These are phyloP conservation scores for Agapornis roseicollis DNA, from an alignment of 2,113 vertebrate genomes.

Conservation along the genomic window DNA sequence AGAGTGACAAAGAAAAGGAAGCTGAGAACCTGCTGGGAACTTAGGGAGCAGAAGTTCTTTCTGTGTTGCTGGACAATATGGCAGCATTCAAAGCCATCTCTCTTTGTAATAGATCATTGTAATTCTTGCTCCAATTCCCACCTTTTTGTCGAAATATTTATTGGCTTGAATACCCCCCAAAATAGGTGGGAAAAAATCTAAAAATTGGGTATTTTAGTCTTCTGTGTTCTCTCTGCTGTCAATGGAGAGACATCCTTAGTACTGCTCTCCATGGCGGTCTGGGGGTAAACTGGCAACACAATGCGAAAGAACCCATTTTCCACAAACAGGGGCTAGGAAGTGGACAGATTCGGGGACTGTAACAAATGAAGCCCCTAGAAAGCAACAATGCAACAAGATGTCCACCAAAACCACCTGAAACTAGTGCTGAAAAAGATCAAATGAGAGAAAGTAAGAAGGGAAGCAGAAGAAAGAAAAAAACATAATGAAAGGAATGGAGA, in stretches of 20 bases:
- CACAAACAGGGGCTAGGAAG: not conserved
- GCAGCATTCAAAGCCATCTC: not conserved
- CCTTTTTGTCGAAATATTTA: not conserved
- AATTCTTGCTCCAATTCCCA: not conserved
- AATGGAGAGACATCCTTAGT: not conserved
- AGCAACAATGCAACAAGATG: not conserved
- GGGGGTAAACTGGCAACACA: not conserved
- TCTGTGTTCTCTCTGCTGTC: not conserved
- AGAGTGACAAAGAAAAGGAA: not conserved
- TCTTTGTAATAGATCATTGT: not conserved
- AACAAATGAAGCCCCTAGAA: not conserved
- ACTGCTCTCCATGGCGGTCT: not conserved
- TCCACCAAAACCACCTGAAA: not conserved
- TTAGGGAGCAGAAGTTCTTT: not conserved
- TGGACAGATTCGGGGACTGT: not conserved
- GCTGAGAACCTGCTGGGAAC: not conserved
- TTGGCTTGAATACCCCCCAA: not conserved
- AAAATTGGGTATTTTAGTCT: not conserved
- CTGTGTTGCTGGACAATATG: not conserved
- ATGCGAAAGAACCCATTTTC: not conserved
- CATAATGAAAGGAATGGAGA: not conserved
- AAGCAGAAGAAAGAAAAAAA: not conserved
- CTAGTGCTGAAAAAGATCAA: not conserved
- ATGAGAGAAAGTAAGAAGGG: not conserved
- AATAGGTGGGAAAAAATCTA: not conserved